Base-by-base conservation (phyloP, 2,797 vertebrate species). In the Loriculus beryllinus region DNA sequence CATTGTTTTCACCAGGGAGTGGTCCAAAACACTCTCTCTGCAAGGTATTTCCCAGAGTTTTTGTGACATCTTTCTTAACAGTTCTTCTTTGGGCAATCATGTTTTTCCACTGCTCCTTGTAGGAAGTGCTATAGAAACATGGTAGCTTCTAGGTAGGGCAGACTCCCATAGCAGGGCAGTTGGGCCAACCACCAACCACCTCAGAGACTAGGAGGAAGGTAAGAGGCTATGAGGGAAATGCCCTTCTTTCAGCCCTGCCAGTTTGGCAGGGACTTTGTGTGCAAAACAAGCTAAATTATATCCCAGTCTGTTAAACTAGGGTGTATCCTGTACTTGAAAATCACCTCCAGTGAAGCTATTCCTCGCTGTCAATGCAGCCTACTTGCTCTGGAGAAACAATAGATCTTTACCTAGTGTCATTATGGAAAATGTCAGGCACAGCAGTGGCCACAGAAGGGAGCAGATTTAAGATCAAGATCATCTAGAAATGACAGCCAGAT, bases 401-500 rank as follows among this genome's bases (percentile, higher is more conserved):
- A 93, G 79, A 93, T 95, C 89, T 95, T 91, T 85, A 90, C 76
- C 65, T 60, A 52, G 39, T 43, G 72, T 91, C 91, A 92, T 82
- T 91, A 71, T 21, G 35, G 86, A 95, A 96, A 95, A 96, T 91
- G 75, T 95, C 90, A 96, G 82, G 68, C 92, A 87, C 65, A 86
- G 65, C 42, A 91, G 78, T 81, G 69, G 63, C 75, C 82, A 83
- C 54, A 78, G 72, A 87, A 88, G 65, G 39, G 79, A 95, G 40
- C 65, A 88, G 65, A 94, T 93, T 96, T 95, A 95, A 95, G 79
- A 94, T 92, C 62, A 95, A 94, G 91, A 92, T 92, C 89, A 81
- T 89, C 29, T 72, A 59, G 85, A 91, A 93, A 87, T 92, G 94
- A 84, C 70, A 88, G 69, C 18, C 54, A 65, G 62, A 91, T 86